Base-by-base conservation (phyloP, 2,113 vertebrate genomes). In the Copsychus sechellarum region DNA sequence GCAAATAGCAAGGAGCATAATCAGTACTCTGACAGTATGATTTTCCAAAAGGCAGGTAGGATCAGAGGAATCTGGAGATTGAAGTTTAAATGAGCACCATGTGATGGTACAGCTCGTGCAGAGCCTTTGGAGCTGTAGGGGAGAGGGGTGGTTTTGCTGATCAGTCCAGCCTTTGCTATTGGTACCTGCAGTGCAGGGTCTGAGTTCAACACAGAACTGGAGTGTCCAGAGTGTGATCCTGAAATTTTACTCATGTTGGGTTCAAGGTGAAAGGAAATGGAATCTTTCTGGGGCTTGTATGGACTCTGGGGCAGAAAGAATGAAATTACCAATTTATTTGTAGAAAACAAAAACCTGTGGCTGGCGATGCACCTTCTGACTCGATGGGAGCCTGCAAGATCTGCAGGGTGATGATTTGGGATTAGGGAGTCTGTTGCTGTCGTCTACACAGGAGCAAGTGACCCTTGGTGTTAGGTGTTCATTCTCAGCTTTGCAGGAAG, bases 161-260 rank as follows among this genome's bases (percentile, higher is more conserved):
- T 51, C 51, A 47, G 48, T 21, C 42, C 48, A 87, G 48, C 3
- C 5, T 73, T 85, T 82, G 71, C 67, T 81, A 0, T 50, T 24
- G 66, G 40, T 50, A 74, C 77, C 94, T 96, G 91, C 82, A 91
- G 47, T 97, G 94, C 89, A 95, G 96, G 29, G 6, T 65, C 57
- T 66, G 81, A 77, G 42, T 18, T 85, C 22, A 43, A 8, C 61
- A 67, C 26, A 81, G 23, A 47, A 29, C n/a, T 65, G 50, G 70
- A 15, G 21, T 8, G 14, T 40, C 33, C 83, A n/a, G 56, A 66
- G 12, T 10, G 16, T 20, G n/a, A 43, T n/a, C 8, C 28, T 81
- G 72, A 74, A 84, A 25, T 45, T 18, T 38, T 22, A 12, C 36
- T 86, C 4, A 0, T 23, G 1, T 42, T 13, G 18, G 21, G n/a